phyloP scores from a whole-genome alignment of 2,113 vertebrate genomes.

The Rattus rattus region DNA sequence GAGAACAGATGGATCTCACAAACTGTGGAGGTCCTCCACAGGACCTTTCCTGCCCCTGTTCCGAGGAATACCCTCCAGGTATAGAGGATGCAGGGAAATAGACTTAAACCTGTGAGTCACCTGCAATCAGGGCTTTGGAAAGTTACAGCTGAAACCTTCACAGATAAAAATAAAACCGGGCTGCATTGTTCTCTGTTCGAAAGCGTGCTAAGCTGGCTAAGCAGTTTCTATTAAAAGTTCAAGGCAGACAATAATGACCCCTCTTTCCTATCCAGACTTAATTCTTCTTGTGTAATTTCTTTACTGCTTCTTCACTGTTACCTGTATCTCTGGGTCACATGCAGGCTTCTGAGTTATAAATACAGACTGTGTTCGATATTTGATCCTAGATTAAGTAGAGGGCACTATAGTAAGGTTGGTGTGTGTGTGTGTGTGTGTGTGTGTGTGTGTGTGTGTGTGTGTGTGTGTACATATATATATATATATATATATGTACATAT shows the following conservation, averaged over 20 bases:
- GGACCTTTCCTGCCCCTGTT: not conserved
- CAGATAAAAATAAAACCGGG: conserved; percentile 32
- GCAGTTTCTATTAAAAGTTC: conserved; percentile 36
- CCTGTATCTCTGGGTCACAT: not conserved
- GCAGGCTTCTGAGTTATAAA: not conserved
- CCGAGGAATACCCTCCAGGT: not conserved
- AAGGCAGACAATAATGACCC: conserved; percentile 28
- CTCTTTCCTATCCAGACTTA: not conserved
- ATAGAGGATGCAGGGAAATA: not conserved
- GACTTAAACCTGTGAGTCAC: not conserved
- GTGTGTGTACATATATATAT: no score
- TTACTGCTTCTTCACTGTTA: not conserved
- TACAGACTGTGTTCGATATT: not conserved
- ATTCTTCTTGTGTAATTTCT: conserved; percentile 33
- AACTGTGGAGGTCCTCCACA: not conserved
- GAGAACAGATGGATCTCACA: not conserved
- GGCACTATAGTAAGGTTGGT: not conserved
- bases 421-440: no score
- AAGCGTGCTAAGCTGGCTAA: not conserved
- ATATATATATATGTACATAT: not conserved
- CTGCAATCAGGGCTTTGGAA: conserved; percentile 8
- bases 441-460: no score
- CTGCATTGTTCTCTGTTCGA: not conserved
- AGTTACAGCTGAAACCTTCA: conserved; percentile 15
- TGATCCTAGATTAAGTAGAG: conserved; percentile 13